A percentile compares a stretch with the other conserved stretches of the same genome.
phyloP scores from a whole-genome alignment of 2,888 invertebrate species.

The Heliconius aoede region DNA sequence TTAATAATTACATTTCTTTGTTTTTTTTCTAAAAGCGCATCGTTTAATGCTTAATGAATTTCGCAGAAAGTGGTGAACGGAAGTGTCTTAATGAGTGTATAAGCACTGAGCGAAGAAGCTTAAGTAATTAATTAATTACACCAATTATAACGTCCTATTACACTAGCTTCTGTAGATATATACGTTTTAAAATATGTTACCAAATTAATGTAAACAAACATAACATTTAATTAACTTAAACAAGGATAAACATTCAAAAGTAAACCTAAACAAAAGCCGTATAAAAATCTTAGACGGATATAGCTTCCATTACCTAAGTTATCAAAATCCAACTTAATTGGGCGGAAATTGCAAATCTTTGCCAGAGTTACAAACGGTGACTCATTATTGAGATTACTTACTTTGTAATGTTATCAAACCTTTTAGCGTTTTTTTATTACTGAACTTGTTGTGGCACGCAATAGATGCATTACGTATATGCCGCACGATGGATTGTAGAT shows the following conservation, averaged over 20 bases:
- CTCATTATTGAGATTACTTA: conserved; percentile 46
- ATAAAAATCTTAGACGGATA: background rate
- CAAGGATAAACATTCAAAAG: background rate
- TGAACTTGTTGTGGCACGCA: conserved; percentile 46
- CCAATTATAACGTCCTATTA: background rate
- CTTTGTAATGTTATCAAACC: conserved; percentile 49
- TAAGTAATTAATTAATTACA: background rate
- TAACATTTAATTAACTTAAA: background rate
- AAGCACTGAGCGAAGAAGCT: too few species aligned
- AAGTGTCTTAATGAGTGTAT: too few species aligned
- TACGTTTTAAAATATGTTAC: background rate
- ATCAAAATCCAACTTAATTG: conserved; percentile 14
- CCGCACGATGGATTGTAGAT: conserved; percentile 15
- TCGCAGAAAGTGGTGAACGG: too few species aligned
- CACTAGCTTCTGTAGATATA: background rate
- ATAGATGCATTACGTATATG: conserved; percentile 48
- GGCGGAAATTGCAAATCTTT: conserved; percentile 32
- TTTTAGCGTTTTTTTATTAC: conserved; percentile 51
- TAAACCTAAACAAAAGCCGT: background rate
- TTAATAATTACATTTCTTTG: too few species aligned
- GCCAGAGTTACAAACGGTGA: conserved; percentile 42
- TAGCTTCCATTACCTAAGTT: background rate
- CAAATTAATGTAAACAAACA: background rate
- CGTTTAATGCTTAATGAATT: too few species aligned
- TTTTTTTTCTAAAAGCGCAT: too few species aligned